A percentile compares a stretch with the other conserved stretches of the same genome.
These are phyloP conservation scores for Ginglymostoma cirratum DNA, from an alignment of 2,113 vertebrate genomes.

Conservation along the genomic window DNA sequence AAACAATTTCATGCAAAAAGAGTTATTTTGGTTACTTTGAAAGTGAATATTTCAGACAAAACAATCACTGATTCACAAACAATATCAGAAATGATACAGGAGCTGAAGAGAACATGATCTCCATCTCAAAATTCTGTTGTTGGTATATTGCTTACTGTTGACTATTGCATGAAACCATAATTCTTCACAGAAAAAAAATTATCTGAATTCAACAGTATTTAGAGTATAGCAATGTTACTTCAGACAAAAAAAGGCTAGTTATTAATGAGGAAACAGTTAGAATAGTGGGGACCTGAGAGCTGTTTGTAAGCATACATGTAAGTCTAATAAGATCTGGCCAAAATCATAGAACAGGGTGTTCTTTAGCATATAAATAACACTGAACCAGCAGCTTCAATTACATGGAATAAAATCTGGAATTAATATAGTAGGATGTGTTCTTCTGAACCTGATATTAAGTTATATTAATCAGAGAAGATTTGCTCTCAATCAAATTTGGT, in stretches of 20 bases:
- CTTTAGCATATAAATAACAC: not conserved
- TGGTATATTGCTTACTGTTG: not conserved
- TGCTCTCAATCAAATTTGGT: not conserved
- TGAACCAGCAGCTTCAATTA: not conserved
- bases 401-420: not conserved
- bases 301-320: not conserved
- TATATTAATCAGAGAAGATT: not conserved
- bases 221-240: not conserved
- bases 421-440: not conserved
- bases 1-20: conserved; percentile 31
- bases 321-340: not conserved
- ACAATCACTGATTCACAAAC: not conserved
- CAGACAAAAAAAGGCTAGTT: not conserved
- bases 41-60: not conserved
- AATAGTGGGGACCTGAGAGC: not conserved
- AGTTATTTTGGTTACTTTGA: not conserved
- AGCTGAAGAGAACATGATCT: not conserved
- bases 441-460: not conserved
- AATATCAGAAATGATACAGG: not conserved
- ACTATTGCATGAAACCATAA: not conserved
- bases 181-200: not conserved
- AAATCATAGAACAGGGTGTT: not conserved
- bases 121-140: not conserved
- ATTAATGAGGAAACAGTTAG: not conserved
- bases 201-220: not conserved